phyloP scores from a whole-genome alignment of 2,888 invertebrate species.

The Drosophila subsilvestris region DNA sequence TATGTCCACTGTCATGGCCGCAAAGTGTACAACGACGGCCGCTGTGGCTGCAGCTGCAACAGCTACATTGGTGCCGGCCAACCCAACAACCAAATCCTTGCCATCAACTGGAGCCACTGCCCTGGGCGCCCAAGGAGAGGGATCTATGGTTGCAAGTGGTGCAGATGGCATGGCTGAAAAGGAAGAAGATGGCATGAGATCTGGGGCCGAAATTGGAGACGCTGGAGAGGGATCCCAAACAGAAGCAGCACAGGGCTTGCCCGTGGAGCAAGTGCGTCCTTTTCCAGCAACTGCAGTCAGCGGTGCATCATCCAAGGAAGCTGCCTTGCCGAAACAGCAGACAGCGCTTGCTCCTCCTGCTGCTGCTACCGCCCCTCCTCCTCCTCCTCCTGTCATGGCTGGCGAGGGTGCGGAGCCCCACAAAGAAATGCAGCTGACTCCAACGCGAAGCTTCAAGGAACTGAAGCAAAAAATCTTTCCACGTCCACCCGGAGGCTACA shows the following conservation, averaged over 20 bases:
- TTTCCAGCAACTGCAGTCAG: neutral
- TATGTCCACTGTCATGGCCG: slow-evolving; percentile 71
- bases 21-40: neutral
- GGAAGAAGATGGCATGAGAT: neutral
- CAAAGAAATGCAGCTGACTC: neutral
- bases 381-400: neutral
- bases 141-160: neutral
- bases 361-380: no score
- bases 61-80: neutral
- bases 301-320: no score
- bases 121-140: neutral
- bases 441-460: slow-evolving; percentile 17
- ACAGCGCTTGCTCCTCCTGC: no score
- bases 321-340: no score
- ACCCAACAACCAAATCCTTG: slow-evolving; percentile 23
- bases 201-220: neutral
- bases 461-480: slow-evolving; percentile 52
- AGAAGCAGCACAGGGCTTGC: neutral
- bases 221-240: neutral
- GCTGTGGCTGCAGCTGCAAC: neutral
- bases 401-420: neutral
- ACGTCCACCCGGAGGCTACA: slow-evolving; percentile 70
- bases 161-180: neutral
- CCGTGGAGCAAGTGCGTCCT: neutral
- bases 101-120: neutral